Base-by-base conservation (phyloP, 2,888 invertebrate species). In the Argyresthia goedartella region DNA sequence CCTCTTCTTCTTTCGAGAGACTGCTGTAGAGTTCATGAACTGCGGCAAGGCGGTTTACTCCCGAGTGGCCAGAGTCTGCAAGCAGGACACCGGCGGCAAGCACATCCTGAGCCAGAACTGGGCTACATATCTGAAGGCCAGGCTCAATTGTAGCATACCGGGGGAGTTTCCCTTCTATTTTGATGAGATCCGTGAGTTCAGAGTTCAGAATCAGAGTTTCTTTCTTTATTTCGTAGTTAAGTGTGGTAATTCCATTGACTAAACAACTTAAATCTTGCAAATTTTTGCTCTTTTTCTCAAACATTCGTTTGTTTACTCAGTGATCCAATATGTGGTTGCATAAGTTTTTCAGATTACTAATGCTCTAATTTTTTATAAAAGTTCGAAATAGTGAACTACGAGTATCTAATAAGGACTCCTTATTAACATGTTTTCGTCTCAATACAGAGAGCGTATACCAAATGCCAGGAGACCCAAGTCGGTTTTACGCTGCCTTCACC, bases 141-240 rank as follows among this genome's bases (percentile, higher is more conserved):
- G 91, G 46, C 87, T 92, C 57, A 91, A 91, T 71, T 91, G 91
- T 69, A 91, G 91, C 60, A 89, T 92, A 67, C 91, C 92, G 41
- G 92, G 92, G 60, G 91, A 92, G 63, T 91, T 90, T 64, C 92
- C 92, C 0, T 93, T 92, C 77, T 92, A 92, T 73, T 92, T 93
- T 73, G 90, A 93, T 73, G 91, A 92, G 85, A 91, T 92, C 64
- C 91, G 90, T 90, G 71, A 89, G 89, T n/a, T n/a, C n/a, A n/a
- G n/a, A n/a, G n/a, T n/a, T n/a, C n/a, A n/a, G n/a, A n/a, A n/a
- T n/a, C n/a, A n/a, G n/a, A n/a, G n/a, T 88, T 53, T 58, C 53
- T 39, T 39, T 39, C 25, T 39, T 3, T 39, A 39, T 39, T 11
- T 39, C 3, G 25, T 25, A 25, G 25, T 25, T 25, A 25, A 25